phyloP scores from a whole-genome alignment of 2,888 invertebrate genomes.

The Scrobipalpa atriplicella region DNA sequence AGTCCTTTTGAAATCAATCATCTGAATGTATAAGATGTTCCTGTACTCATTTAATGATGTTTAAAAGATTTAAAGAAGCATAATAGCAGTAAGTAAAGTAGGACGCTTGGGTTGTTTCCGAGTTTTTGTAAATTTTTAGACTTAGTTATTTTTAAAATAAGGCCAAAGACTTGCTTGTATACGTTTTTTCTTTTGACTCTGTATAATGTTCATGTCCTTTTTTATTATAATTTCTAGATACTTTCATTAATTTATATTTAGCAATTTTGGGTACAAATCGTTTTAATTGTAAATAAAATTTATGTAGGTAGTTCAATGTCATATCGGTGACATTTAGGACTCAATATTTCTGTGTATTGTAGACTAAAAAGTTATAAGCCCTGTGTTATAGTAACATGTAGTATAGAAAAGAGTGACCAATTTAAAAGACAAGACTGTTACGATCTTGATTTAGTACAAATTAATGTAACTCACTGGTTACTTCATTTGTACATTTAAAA shows the following conservation, averaged over 20 bases:
- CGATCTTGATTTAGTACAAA: conserved; percentile 73
- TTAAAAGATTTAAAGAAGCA: not conserved
- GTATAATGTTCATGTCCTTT: not conserved
- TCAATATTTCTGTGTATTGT: not conserved
- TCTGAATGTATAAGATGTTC: not conserved
- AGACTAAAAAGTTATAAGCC: conserved; percentile 32
- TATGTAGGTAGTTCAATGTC: not conserved
- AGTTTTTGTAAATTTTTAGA: not conserved
- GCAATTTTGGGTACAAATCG: not conserved
- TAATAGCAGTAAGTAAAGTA: not conserved
- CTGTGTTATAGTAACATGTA: conserved; percentile 38
- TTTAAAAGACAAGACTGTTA: conserved; percentile 72
- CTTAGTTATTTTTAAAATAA: conserved; percentile 15
- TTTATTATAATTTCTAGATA: not conserved
- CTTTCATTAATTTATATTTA: not conserved
- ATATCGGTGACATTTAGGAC: not conserved
- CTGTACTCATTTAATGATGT: conserved; percentile 8
- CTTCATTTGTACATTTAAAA: conserved; percentile 28
- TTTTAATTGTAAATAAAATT: no score
- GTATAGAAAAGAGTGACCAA: conserved; percentile 64
- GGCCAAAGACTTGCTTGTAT: conserved; percentile 32
- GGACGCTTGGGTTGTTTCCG: not conserved
- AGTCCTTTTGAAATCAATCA: conserved; percentile 27
- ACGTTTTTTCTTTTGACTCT: conserved; percentile 19
- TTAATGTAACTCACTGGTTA: conserved; percentile 40